A percentile compares a stretch with the other conserved stretches of the same genome.
Conservation (phyloP, 2,113 vertebrate species). For the Percopsis transmontana region DNA sequence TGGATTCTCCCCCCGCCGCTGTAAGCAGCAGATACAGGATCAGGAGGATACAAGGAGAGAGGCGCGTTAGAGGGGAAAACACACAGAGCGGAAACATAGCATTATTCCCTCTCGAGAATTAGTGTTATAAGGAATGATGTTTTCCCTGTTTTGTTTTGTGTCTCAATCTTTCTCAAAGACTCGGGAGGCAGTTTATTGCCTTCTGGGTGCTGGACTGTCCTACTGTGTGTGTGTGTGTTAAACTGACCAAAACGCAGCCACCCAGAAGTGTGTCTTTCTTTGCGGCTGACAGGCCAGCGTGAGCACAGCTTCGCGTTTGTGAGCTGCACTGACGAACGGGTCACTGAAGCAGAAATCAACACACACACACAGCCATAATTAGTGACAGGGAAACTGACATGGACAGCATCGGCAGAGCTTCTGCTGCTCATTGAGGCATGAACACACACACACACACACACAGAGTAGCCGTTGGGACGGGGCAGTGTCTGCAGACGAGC, state of each 20-base stretch:
- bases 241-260: conserved; percentile 57
- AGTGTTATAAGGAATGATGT: too few species aligned
- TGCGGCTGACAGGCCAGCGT: conserved; percentile 51
- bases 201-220: background rate
- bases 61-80: conserved; percentile 21
- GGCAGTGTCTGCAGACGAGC: conserved; percentile 64
- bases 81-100: background rate
- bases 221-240: conserved; percentile 13
- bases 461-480: conserved; percentile 38
- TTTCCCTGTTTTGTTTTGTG: too few species aligned
- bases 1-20: conserved; percentile 46
- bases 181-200: too few species aligned
- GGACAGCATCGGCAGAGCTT: background rate
- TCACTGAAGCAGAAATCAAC: conserved; percentile 60
- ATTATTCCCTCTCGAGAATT: background rate
- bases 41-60: conserved; percentile 34
- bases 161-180: too few species aligned
- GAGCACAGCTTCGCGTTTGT: conserved; percentile 63
- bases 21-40: conserved; percentile 46
- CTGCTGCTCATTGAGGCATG: background rate
- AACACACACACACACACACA: conserved; percentile 23
- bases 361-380: background rate
- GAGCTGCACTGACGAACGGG: conserved; percentile 52
- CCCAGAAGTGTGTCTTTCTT: conserved; percentile 68
- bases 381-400: background rate